These are phyloP conservation scores for Neostethus bicornis DNA, from an alignment of 2,797 vertebrate genomes.

Conservation along the genomic window DNA sequence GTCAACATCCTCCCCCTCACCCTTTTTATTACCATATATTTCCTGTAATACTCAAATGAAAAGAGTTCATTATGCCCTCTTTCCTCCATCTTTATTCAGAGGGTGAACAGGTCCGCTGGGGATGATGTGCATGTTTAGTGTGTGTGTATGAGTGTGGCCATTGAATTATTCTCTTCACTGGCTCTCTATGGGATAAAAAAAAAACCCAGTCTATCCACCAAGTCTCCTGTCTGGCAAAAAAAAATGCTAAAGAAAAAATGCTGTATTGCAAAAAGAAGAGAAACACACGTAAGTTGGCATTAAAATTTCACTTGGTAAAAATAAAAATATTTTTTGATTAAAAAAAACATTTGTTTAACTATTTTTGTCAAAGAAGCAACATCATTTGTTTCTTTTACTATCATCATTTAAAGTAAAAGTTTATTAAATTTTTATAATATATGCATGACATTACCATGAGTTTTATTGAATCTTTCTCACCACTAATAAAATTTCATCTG, in stretches of 20 bases:
- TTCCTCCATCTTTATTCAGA: slow-evolving; percentile 41
- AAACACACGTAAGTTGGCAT: neutral
- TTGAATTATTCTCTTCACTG: slow-evolving; percentile 58
- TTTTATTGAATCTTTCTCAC: no score
- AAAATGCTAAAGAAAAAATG: slow-evolving; percentile 24
- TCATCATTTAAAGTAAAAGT: no score
- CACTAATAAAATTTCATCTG: slow-evolving; percentile 18
- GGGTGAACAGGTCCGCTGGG: slow-evolving; percentile 61
- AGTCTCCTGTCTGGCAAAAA: slow-evolving; percentile 41
- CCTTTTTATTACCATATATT: no score
- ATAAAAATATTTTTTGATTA: no score
- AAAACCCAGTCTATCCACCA: slow-evolving; percentile 23
- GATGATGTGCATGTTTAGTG: slow-evolving; percentile 45
- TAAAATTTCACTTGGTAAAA: no score
- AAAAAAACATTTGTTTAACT: no score
- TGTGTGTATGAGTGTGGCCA: slow-evolving; percentile 32
- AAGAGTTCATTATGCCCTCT: slow-evolving; percentile 48
- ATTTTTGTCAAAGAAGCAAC: no score
- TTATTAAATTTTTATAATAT: no score
- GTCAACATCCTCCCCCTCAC: no score
- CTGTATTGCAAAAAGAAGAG: slow-evolving; percentile 9
- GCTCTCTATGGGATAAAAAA: slow-evolving; percentile 56
- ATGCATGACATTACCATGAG: no score
- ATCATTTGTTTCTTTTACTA: no score
- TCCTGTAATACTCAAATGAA: slow-evolving; percentile 24